These are phyloP conservation scores for Drosophila mulleri DNA, from an alignment of 2,888 invertebrate species.

Conservation along the genomic window DNA sequence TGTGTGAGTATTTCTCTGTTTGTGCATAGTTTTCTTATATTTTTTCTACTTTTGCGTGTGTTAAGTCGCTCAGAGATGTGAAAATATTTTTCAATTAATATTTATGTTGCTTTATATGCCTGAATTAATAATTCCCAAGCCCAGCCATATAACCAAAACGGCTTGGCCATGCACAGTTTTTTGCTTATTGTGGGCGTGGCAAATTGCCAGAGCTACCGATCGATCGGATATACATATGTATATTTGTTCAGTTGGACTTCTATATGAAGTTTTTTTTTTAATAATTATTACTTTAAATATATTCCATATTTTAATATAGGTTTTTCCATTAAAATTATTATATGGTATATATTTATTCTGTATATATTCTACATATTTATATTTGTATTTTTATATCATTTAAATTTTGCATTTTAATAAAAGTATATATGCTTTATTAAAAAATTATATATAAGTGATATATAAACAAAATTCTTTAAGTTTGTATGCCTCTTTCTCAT, in stretches of 20 bases:
- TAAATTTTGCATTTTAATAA: no score
- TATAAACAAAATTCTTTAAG: no score
- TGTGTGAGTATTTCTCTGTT: conserved; percentile 23
- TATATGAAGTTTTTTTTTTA: background rate
- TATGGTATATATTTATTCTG: no score
- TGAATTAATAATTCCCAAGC: conserved; percentile 70
- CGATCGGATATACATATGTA: background rate
- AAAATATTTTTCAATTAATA: conserved; percentile 80
- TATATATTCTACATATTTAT: no score
- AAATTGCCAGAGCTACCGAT: background rate
- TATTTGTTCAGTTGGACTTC: background rate
- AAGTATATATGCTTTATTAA: no score
- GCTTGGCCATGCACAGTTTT: background rate
- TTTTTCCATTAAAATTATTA: no score
- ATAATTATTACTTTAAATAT: no score
- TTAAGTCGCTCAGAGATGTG: conserved; percentile 68
- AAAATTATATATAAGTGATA: no score
- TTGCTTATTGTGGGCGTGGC: background rate
- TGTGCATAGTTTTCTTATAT: conserved; percentile 60
- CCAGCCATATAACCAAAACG: conserved; percentile 37
- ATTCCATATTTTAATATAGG: no score
- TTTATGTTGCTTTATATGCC: conserved; percentile 77
- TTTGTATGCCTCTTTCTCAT: no score
- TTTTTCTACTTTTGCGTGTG: conserved; percentile 49
- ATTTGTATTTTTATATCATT: no score